These are phyloP conservation scores for Styela clava DNA, from an alignment of 23 tunicate species.

Conservation along the genomic window DNA sequence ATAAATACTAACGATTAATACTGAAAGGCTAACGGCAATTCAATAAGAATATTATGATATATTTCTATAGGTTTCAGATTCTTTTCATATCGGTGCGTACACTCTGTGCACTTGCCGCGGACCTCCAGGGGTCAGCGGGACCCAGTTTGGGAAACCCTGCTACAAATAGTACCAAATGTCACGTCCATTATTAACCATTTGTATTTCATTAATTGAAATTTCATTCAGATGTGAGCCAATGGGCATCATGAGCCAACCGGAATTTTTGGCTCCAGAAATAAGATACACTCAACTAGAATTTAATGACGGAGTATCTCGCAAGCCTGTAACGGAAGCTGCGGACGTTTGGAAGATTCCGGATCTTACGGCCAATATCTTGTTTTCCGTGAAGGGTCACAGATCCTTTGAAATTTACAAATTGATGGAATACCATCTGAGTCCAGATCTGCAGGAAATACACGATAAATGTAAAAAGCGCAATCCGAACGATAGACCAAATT, in stretches of 20 bases:
- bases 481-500: constrained; percentile 13
- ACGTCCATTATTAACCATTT: no score
- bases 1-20: neutral
- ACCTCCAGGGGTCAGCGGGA: no score
- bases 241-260: constrained; percentile 18
- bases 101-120: no score
- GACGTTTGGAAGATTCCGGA: constrained; percentile 29
- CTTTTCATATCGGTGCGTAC: no score
- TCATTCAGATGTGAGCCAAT: constrained; percentile 21
- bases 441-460: constrained; percentile 13
- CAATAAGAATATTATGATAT: neutral
- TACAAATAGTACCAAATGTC: no score
- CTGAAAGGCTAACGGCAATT: no score
- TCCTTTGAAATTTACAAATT: neutral
- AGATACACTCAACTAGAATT: constrained; percentile 2
- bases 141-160: no score
- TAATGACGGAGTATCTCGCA: neutral
- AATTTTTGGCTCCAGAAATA: constrained; percentile 25
- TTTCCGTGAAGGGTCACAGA: neutral
- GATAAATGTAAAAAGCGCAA: constrained; percentile 7
- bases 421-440: neutral
- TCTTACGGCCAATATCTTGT: constrained; percentile 16
- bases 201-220: no score
- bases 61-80: neutral
- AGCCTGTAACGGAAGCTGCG: neutral